phyloP scores from a whole-genome alignment of 1,140 invertebrate species.

The Micrasema minimum region DNA sequence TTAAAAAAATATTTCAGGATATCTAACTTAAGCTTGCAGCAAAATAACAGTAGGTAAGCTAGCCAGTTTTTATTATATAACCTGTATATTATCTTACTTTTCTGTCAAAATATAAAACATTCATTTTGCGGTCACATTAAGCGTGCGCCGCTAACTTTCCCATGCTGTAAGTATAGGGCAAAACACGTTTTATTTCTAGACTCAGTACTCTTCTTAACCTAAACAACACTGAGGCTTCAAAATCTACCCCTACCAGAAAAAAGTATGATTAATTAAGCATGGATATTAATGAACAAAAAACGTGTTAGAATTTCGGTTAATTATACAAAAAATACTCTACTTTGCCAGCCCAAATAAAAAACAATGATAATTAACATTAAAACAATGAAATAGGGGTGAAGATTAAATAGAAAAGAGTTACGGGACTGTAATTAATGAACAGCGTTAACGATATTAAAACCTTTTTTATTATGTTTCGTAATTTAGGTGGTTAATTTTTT shows the following conservation, averaged over 20 bases:
- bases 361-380: conserved; percentile 52
- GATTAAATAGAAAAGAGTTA: neutral
- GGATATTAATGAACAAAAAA: conserved; percentile 49
- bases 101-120: no score
- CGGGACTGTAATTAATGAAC: conserved; percentile 9
- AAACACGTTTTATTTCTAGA: no score
- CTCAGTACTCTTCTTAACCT: no score
- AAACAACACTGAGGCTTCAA: conserved; percentile 5
- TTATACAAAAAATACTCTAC: conserved; percentile 43
- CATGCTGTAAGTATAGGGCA: no score
- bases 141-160: no score
- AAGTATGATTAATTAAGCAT: conserved; percentile 48
- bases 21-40: no score
- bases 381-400: conserved; percentile 27
- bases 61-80: no score
- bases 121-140: no score
- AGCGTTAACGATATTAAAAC: conserved; percentile 6
- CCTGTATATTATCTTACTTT: no score
- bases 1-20: no score
- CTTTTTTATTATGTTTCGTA: neutral
- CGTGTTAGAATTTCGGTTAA: conserved; percentile 49
- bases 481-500: neutral
- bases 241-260: conserved; percentile 13
- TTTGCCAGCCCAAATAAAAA: conserved; percentile 49
- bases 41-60: no score